Evolutionary conservation across 2,797 vertebrate genomes (phyloP).

Genomic region (Gambusia yucatana): DNA sequence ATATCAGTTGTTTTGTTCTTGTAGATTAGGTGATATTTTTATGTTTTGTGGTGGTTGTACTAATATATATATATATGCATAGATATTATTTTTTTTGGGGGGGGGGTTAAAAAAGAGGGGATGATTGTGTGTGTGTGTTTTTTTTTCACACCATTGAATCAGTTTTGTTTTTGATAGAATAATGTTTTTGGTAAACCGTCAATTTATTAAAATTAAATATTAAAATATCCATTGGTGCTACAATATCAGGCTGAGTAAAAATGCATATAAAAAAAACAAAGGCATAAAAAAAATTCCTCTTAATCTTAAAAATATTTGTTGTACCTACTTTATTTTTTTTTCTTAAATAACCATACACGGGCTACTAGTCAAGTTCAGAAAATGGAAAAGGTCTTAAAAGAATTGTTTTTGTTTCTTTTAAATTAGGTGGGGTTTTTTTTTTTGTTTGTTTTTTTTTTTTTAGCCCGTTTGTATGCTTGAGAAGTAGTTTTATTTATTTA

Average conservation of each 20-base stretch:
- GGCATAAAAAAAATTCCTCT: not conserved
- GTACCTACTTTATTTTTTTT: not conserved
- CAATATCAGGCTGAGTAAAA: not conserved
- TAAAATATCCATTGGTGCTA: not conserved
- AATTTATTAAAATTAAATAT: not conserved
- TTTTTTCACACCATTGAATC: not conserved
- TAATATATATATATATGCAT: no score
- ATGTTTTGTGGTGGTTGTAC: not conserved
- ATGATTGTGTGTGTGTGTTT: not conserved
- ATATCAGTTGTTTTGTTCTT: not conserved
- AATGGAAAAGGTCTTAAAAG: not conserved
- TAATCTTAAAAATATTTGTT: not conserved
- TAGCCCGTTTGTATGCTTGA: not conserved
- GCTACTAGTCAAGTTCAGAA: not conserved
- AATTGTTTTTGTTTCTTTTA: slow-evolving; percentile 3
- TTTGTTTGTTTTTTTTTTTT: slow-evolving; percentile 12
- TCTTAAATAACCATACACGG: not conserved
- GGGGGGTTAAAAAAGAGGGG: no score
- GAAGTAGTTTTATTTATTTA: slow-evolving; percentile 13
- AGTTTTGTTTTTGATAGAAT: not conserved
- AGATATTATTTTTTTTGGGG: not conserved
- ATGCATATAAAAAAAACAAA: not conserved
- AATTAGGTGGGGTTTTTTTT: slow-evolving; percentile 13
- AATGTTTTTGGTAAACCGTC: not conserved
- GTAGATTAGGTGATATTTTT: not conserved